Conservation (phyloP, 2,113 vertebrate species). For the Gymnocephalus cernua region DNA sequence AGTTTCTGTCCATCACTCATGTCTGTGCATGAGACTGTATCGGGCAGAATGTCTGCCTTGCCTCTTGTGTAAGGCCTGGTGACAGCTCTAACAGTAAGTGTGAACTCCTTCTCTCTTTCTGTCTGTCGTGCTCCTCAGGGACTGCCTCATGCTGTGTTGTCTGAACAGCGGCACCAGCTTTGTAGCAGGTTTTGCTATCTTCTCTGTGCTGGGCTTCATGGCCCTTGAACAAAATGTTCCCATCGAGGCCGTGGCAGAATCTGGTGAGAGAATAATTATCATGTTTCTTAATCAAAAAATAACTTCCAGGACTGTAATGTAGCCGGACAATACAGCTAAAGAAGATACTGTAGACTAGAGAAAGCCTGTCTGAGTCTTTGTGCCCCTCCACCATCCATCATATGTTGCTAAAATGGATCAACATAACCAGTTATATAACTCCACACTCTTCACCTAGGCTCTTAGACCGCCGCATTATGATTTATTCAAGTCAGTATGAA, state of each 20-base stretch:
- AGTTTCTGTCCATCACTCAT: background rate
- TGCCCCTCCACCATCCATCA: background rate
- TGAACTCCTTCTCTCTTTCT: conserved; percentile 12
- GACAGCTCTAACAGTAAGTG: conserved; percentile 10
- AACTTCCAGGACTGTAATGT: background rate
- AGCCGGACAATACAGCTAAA: background rate
- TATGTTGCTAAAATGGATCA: conserved; percentile 42
- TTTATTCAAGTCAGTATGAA: conserved; percentile 79
- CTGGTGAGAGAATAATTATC: conserved; percentile 85
- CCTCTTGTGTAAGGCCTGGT: background rate
- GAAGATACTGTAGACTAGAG: background rate
- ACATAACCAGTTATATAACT: conserved; percentile 56
- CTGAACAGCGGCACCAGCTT: conserved; percentile 99
- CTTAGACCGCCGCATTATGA: conserved; percentile 62
- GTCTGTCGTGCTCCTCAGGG: conserved; percentile 82
- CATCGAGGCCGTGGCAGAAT: conserved; percentile 97
- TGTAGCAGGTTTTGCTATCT: conserved; percentile 97
- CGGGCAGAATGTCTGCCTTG: background rate
- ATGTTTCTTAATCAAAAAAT: background rate
- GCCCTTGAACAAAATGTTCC: conserved; percentile 96
- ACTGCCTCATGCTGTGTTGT: conserved; percentile 97
- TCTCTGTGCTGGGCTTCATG: conserved; percentile 99
- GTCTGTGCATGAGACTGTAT: background rate
- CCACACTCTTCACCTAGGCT: conserved; percentile 47
- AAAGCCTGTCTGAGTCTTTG: background rate